phyloP scores from a whole-genome alignment of 2,888 invertebrate genomes.

The Drosophila acutilabella region DNA sequence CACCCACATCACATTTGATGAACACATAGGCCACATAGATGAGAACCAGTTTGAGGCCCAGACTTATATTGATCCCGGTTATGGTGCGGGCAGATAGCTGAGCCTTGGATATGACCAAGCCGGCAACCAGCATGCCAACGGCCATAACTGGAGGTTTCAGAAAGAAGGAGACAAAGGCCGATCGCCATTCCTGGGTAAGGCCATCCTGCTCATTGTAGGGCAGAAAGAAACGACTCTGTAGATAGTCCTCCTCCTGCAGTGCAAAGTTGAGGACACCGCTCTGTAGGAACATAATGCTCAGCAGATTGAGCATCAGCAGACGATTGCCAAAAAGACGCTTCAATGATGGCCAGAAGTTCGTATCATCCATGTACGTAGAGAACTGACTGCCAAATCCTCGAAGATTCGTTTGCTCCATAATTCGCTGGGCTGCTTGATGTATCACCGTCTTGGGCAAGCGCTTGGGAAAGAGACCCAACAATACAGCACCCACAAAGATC shows the following conservation, averaged over 20 bases:
- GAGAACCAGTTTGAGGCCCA: constrained; percentile 84
- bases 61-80: constrained; percentile 85
- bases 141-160: constrained; percentile 87
- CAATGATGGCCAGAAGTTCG: constrained; percentile 86
- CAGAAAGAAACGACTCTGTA: constrained; percentile 87
- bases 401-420: constrained; percentile 85
- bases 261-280: constrained; percentile 87
- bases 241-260: constrained; percentile 86
- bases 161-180: constrained; percentile 86
- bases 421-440: constrained; percentile 87
- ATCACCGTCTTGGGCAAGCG: constrained; percentile 86
- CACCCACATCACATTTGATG: constrained; percentile 85
- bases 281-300: constrained; percentile 86
- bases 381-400: constrained; percentile 78
- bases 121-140: constrained; percentile 86
- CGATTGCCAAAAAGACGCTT: constrained; percentile 86
- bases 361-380: constrained; percentile 83
- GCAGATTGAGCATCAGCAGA: constrained; percentile 86
- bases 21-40: constrained; percentile 86
- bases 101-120: constrained; percentile 86
- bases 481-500: constrained; percentile 85
- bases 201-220: constrained; percentile 86
- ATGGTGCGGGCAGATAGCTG: constrained; percentile 86
- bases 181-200: constrained; percentile 86
- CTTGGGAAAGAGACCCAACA: constrained; percentile 87